Evolutionary conservation across 2,797 vertebrate genomes (phyloP).

Genomic region (Heterohyrax brucei): DNA sequence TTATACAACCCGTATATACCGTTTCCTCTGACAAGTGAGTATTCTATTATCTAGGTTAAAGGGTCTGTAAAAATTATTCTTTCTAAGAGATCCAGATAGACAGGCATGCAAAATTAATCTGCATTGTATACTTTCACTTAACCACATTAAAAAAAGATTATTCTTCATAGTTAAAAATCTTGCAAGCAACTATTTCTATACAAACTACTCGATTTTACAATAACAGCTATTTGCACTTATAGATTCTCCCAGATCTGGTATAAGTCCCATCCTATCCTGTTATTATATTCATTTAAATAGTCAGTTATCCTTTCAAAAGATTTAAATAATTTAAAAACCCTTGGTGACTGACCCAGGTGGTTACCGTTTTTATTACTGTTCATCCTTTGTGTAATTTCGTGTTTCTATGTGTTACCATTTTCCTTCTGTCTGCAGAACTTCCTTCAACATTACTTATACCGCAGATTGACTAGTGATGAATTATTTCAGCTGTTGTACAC

Average conservation of each 20-base stretch:
- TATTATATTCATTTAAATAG: neutral
- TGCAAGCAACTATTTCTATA: neutral
- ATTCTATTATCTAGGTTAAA: neutral
- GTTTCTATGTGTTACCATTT: neutral
- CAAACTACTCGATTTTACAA: slow-evolving; percentile 25
- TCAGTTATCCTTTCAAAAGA: too few species aligned
- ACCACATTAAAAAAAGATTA: too few species aligned
- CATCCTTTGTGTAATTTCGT: neutral
- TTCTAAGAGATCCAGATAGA: too few species aligned
- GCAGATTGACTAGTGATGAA: neutral
- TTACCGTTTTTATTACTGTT: neutral
- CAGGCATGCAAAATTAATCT: too few species aligned
- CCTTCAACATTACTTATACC: neutral
- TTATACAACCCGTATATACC: neutral
- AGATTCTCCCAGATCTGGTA: neutral
- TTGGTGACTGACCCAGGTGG: neutral
- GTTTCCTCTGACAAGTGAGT: slow-evolving; percentile 13
- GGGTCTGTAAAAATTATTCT: neutral
- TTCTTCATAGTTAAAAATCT: neutral
- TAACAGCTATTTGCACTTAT: neutral
- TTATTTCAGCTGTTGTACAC: neutral
- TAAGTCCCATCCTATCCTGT: neutral
- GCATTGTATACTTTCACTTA: too few species aligned
- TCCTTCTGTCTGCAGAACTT: neutral
- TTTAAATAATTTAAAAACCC: neutral